Evolutionary conservation across 1,140 invertebrate species (phyloP).

Genomic region (Drosophila azteca): DNA sequence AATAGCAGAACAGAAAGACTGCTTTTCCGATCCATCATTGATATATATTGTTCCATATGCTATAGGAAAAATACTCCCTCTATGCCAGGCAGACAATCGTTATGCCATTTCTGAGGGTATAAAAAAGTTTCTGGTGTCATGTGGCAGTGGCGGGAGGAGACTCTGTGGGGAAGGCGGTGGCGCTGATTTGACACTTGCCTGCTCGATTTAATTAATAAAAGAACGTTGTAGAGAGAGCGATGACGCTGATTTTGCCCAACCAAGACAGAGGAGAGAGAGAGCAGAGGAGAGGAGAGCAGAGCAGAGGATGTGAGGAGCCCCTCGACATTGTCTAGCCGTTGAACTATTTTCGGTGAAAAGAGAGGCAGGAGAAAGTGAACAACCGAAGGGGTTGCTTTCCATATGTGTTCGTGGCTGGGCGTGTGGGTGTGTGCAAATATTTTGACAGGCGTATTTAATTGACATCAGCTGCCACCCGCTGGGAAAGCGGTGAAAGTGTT

Average conservation of each 20-base stretch:
- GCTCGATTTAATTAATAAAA: constrained; percentile 81
- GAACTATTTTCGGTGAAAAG: constrained; percentile 35
- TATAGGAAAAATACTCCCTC: too few relatives aligned
- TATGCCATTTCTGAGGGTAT: too few relatives aligned
- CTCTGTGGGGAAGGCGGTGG: background rate
- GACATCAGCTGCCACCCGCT: constrained; percentile 31
- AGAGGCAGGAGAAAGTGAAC: too few relatives aligned
- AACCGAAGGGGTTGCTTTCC: background rate
- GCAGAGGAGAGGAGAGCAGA: background rate
- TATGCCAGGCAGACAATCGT: too few relatives aligned
- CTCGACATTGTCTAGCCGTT: constrained; percentile 27
- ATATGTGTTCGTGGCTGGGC: constrained; percentile 8
- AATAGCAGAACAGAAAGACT: too few relatives aligned
- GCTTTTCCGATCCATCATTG: too few relatives aligned
- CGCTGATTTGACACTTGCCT: constrained; percentile 77
- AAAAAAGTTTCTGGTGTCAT: background rate
- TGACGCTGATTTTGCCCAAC: constrained; percentile 60
- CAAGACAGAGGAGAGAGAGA: background rate
- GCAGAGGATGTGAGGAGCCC: background rate
- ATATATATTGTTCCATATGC: too few relatives aligned
- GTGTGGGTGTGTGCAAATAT: constrained; percentile 40
- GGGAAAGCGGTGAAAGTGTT: constrained; percentile 12
- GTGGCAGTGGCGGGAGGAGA: background rate
- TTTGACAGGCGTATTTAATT: constrained; percentile 69
- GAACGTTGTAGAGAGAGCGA: constrained; percentile 69